These are phyloP conservation scores for Ictalurus furcatus DNA, from an alignment of 2,113 vertebrate genomes.

Conservation along the genomic window DNA sequence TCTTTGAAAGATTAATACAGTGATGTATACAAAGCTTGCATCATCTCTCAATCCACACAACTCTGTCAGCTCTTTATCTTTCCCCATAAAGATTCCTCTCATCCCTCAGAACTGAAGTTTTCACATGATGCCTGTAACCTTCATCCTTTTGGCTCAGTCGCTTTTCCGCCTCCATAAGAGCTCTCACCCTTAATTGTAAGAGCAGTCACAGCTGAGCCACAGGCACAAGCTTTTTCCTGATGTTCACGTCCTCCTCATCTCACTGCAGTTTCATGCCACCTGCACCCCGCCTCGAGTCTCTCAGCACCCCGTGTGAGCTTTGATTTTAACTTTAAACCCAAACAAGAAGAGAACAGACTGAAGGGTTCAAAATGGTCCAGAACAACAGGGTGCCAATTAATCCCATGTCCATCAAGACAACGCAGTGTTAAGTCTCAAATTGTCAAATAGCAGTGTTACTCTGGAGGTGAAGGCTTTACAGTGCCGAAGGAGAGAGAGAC, in stretches of 20 bases:
- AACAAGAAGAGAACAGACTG: neutral
- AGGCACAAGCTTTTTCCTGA: constrained; percentile 10
- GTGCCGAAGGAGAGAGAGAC: neutral
- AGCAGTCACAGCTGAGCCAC: constrained; percentile 5
- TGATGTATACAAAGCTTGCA: neutral
- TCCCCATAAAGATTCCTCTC: constrained; percentile 5
- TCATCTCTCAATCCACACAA: neutral
- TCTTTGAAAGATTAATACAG: neutral
- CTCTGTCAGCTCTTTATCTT: neutral
- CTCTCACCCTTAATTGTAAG: constrained; percentile 26
- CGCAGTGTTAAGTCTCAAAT: constrained; percentile 26
- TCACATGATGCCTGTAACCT: neutral
- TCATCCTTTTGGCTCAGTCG: neutral
- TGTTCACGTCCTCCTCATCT: constrained; percentile 2
- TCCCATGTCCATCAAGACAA: constrained; percentile 20
- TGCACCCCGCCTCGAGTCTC: neutral
- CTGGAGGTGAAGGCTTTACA: neutral
- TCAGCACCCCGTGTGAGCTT: neutral
- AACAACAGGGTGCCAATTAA: constrained; percentile 49
- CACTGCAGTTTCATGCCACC: neutral
- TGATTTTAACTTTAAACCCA: constrained; percentile 8
- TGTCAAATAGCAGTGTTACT: neutral
- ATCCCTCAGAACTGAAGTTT: neutral
- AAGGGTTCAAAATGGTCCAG: constrained; percentile 7
- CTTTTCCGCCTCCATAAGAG: neutral